Conservation (phyloP, 2,888 invertebrate species). For the Siphlonurus alternatus region DNA sequence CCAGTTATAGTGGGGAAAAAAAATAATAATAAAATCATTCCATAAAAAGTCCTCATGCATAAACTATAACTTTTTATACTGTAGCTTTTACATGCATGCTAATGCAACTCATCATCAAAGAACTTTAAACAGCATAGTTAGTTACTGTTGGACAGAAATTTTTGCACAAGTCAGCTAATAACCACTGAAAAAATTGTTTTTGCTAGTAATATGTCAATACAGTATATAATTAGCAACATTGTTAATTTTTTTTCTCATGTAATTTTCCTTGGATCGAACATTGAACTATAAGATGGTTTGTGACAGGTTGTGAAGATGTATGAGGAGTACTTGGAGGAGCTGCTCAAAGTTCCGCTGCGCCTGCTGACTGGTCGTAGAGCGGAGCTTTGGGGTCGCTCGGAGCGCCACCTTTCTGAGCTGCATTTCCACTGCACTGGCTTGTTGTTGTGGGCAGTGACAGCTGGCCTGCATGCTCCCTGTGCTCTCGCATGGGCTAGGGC, state of each 20-base stretch:
- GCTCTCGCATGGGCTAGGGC: slow-evolving; percentile 66
- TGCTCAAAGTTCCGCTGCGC: slow-evolving; percentile 32
- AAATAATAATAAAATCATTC: too few relatives aligned
- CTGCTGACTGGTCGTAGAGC: slow-evolving; percentile 16
- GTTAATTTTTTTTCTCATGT: slow-evolving; percentile 5
- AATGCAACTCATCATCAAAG: too few relatives aligned
- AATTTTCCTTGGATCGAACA: slow-evolving; percentile 8
- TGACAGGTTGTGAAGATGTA: slow-evolving; percentile 58
- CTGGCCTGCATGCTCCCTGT: slow-evolving; percentile 51
- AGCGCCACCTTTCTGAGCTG: slow-evolving; percentile 30
- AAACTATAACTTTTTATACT: too few relatives aligned
- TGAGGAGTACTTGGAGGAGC: slow-evolving; percentile 54
- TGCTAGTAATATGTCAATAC: too few relatives aligned
- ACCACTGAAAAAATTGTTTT: too few relatives aligned
- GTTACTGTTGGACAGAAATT: not conserved
- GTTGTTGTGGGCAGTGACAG: slow-evolving; percentile 43
- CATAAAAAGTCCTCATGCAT: too few relatives aligned
- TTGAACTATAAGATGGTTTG: not conserved
- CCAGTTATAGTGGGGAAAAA: too few relatives aligned
- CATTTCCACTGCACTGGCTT: slow-evolving; percentile 60
- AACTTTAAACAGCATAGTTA: not conserved
- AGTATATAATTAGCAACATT: not conserved
- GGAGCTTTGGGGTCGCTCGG: slow-evolving; percentile 14
- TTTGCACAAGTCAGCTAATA: not conserved
- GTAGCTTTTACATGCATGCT: too few relatives aligned